Evolutionary conservation across 2,797 vertebrate species (phyloP).

Genomic region (Lindbergichthys nudifrons): DNA sequence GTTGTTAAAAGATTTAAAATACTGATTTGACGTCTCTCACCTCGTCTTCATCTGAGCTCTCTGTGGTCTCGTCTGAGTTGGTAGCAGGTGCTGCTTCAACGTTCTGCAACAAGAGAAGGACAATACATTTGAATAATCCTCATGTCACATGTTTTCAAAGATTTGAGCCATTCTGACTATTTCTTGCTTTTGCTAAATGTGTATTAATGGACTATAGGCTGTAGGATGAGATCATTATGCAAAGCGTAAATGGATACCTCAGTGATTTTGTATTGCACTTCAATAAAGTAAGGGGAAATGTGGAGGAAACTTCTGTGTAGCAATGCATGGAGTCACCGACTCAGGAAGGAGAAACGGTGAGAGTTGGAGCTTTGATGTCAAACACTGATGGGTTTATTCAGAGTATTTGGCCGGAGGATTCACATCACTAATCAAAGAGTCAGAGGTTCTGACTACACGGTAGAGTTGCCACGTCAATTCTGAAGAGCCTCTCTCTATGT

Average conservation of each 20-base stretch:
- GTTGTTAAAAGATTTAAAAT: neutral
- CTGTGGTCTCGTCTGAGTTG: constrained; percentile 77
- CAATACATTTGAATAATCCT: neutral
- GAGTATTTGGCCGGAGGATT: too few relatives aligned
- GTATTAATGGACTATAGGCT: too few relatives aligned
- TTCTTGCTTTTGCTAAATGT: neutral
- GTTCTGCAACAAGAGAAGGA: constrained; percentile 56
- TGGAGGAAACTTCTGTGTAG: too few relatives aligned
- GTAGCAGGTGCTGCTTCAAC: constrained; percentile 36
- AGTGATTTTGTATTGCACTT: neutral
- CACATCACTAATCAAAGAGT: too few relatives aligned
- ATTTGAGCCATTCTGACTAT: neutral
- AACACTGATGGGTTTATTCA: too few relatives aligned
- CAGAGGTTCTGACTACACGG: too few relatives aligned
- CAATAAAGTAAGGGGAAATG: neutral
- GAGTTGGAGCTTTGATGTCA: too few relatives aligned
- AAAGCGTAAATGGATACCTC: neutral
- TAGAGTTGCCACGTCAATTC: too few relatives aligned
- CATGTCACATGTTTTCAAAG: neutral
- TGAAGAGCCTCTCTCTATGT: too few relatives aligned
- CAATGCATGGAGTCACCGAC: too few relatives aligned
- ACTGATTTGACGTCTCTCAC: constrained; percentile 56
- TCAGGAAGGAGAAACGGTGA: too few relatives aligned
- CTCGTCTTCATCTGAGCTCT: constrained; percentile 74
- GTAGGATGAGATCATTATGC: neutral